Conservation (phyloP, 2,797 vertebrate species). For the Gallirallus australis region DNA sequence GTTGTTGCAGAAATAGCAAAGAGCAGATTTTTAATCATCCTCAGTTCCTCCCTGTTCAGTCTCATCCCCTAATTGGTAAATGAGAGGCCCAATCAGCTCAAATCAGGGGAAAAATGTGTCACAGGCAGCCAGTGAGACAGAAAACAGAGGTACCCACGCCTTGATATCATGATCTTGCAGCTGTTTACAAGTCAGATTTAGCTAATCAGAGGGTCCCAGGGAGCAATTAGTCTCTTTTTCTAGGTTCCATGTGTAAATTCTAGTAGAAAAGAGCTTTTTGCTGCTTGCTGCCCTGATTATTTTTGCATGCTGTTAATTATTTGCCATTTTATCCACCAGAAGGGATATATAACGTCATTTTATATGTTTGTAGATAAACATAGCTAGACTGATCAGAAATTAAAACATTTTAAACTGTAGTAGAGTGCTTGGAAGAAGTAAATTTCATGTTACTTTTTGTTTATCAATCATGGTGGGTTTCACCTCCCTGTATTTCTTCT, state of each 20-base stretch:
- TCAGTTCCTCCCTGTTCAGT: conserved; percentile 46
- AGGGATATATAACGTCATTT: background rate
- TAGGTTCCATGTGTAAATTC: conserved; percentile 40
- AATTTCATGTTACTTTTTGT: background rate
- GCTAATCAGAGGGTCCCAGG: conserved; percentile 57
- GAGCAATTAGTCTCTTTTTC: conserved; percentile 62
- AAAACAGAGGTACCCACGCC: conserved; percentile 59
- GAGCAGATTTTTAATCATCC: conserved; percentile 58
- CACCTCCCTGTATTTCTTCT: background rate
- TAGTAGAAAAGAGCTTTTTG: conserved; percentile 20
- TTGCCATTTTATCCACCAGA: conserved; percentile 42
- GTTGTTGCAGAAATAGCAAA: conserved; percentile 54
- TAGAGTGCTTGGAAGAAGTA: background rate
- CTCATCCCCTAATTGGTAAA: conserved; percentile 55
- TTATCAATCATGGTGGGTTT: background rate
- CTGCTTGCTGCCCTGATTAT: background rate
- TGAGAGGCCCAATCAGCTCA: conserved; percentile 52
- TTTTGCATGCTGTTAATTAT: conserved; percentile 24
- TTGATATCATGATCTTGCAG: conserved; percentile 58
- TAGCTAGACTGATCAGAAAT: background rate
- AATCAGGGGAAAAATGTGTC: conserved; percentile 47
- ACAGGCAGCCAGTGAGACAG: conserved; percentile 52
- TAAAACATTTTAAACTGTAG: background rate
- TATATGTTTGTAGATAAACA: conserved; percentile 28
- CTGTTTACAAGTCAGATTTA: conserved; percentile 63